Conservation (phyloP, 2,797 vertebrate genomes). For the Rhadinocentrus ornatus region DNA sequence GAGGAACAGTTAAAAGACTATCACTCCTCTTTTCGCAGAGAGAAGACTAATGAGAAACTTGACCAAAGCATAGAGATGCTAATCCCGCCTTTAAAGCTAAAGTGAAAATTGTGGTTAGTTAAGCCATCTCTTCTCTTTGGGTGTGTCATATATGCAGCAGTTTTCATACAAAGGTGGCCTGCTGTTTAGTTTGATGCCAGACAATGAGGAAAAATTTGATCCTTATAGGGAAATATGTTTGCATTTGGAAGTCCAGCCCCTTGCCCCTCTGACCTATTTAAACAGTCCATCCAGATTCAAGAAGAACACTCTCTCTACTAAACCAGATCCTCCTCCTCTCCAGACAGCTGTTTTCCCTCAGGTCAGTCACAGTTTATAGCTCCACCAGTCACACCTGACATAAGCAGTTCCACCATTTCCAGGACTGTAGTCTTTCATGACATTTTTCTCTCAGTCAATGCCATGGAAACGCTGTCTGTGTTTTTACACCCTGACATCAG, state of each 20-base stretch:
- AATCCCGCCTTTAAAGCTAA: neutral
- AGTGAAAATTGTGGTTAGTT: neutral
- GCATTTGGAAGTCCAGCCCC: neutral
- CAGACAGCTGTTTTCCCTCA: slow-evolving; percentile 45
- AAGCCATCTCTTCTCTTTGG: neutral
- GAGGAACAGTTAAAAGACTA: no score
- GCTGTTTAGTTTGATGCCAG: no score
- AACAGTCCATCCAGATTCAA: slow-evolving; percentile 13
- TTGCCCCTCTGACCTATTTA: neutral
- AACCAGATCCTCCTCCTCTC: slow-evolving; percentile 20
- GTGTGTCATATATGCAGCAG: neutral
- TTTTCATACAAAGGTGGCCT: neutral
- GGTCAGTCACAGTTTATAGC: slow-evolving; percentile 51
- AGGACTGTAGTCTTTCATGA: slow-evolving; percentile 27
- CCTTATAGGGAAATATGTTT: neutral
- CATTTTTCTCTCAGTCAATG: slow-evolving; percentile 14
- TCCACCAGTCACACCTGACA: slow-evolving; percentile 44
- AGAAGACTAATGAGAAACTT: neutral
- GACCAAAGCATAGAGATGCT: neutral
- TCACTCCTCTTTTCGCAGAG: no score
- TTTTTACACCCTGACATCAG: slow-evolving; percentile 47
- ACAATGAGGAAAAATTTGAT: neutral
- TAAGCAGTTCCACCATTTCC: slow-evolving; percentile 31
- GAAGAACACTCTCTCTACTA: slow-evolving; percentile 16
- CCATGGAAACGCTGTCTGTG: slow-evolving; percentile 29